Conservation (phyloP, 1,140 invertebrate species). For the Stegodyphus mimosarum region DNA sequence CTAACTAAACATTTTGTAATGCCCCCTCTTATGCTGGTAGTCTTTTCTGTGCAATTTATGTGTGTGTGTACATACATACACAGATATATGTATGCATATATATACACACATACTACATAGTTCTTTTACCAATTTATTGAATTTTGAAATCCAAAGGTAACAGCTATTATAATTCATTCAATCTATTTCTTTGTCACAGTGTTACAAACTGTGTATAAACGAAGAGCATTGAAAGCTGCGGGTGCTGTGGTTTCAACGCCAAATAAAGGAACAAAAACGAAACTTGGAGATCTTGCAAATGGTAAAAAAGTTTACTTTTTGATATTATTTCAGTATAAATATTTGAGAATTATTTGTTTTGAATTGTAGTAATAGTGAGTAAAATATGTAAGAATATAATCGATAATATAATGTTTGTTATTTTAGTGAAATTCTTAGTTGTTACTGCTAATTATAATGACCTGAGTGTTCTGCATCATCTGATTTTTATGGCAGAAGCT, state of each 20-base stretch:
- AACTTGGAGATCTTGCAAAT: conserved; percentile 47
- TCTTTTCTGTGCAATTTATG: too few relatives aligned
- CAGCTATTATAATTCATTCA: too few relatives aligned
- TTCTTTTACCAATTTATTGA: too few relatives aligned
- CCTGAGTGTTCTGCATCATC: conserved; percentile 42
- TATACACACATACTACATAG: too few relatives aligned
- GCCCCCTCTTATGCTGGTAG: too few relatives aligned
- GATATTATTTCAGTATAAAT: not conserved
- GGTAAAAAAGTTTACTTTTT: conserved; percentile 16
- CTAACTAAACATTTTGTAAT: too few relatives aligned
- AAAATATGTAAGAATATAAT: not conserved
- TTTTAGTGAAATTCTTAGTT: conserved; percentile 50
- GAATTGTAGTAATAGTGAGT: not conserved
- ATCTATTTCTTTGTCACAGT: conserved; percentile 7
- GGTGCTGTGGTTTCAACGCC: conserved; percentile 40
- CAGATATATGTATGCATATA: too few relatives aligned
- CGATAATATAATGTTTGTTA: not conserved
- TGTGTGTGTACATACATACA: too few relatives aligned
- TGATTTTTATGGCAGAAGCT: conserved; percentile 44
- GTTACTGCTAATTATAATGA: conserved; percentile 45
- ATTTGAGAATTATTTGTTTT: not conserved
- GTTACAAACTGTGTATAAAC: conserved; percentile 49
- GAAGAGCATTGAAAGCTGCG: conserved; percentile 45
- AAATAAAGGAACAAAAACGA: conserved; percentile 22
- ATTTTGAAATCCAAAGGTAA: too few relatives aligned